A percentile compares a stretch with the other conserved stretches of the same genome.
Conservation (phyloP, 2,113 vertebrate genomes). For the Sinosuthora webbiana region DNA sequence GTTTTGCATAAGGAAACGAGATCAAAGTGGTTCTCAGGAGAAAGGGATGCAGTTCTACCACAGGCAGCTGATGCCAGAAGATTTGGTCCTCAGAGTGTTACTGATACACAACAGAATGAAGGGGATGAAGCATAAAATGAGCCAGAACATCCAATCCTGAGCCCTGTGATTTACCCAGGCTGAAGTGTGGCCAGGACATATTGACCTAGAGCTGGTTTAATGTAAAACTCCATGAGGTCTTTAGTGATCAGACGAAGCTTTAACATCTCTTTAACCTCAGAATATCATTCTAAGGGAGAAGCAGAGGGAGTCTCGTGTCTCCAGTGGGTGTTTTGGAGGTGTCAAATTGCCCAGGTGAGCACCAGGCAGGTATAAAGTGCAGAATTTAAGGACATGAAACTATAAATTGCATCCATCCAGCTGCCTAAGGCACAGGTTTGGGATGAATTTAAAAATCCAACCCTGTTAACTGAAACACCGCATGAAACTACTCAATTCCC, state of each 20-base stretch:
- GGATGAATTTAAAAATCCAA: not conserved
- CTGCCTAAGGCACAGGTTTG: not conserved
- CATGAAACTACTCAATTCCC: not conserved
- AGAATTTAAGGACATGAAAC: not conserved
- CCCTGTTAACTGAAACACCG: not conserved
- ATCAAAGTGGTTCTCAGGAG: not conserved
- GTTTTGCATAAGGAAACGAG: not conserved
- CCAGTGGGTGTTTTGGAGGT: not conserved
- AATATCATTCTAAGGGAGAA: not conserved
- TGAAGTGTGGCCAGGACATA: not conserved
- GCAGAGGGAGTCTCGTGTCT: not conserved
- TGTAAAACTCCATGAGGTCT: not conserved
- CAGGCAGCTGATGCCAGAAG: not conserved
- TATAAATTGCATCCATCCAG: constrained; percentile 28
- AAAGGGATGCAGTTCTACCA: not conserved
- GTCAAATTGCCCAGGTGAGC: not conserved
- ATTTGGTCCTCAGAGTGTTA: not conserved
- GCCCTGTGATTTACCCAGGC: not conserved
- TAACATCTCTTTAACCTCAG: not conserved
- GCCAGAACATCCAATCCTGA: not conserved
- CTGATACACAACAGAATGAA: not conserved
- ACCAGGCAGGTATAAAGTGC: rapidly evolving
- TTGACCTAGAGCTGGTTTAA: not conserved
- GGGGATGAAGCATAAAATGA: not conserved
- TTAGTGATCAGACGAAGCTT: not conserved